Evolutionary conservation across 2,113 vertebrate species (phyloP), one percentile per base, ranked within the genome.

Genomic region (Mustelus asterias): DNA sequence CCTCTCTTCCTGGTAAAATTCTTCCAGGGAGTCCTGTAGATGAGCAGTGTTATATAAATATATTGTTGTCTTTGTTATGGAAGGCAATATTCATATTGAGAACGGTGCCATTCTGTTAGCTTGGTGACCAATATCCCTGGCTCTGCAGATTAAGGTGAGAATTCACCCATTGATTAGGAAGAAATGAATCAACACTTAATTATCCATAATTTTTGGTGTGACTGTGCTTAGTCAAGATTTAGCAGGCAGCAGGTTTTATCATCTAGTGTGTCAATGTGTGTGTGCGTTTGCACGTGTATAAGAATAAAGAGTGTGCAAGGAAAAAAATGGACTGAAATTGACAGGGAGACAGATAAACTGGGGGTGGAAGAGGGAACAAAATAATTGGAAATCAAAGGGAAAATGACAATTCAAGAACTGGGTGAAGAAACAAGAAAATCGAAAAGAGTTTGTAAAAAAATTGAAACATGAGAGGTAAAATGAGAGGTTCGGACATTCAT

Each of bases 141-240:
- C 29, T 65, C 58, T 14, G 58, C 58, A 63, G 14, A 14, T 92
- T 63, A 92, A 65, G 9, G 33, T n/a, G 89, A 63, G 89, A 92
- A 92, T 63, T 63, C 33, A 58, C 33, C 60, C 58, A 97, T 96
- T 98, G 98, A 99, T 99, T 99, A 99, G 99, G 98, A 98, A 99
- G 99, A 99, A 99, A 98, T 99, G 99, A 99, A 99, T 99, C 99
- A 99, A 99, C 99, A 99, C 99, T 99, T 99, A 99, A 99, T 99
- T 99, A 99, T 99, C 99, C 99, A 98, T 99, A 98, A 99, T 98
- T 98, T 98, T 99, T 99, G 33, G 5, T 63, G 58, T 14, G 13
- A 16, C 58, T 99, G 98, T 99, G 99, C 98, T 98, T 98, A 98
- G 26, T 44, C 65, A 48, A 20, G 14, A 24, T 70, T 24, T 65